These are phyloP conservation scores for Ceraclea dissimilis DNA, from an alignment of 2,888 invertebrate genomes.

Conservation along the genomic window DNA sequence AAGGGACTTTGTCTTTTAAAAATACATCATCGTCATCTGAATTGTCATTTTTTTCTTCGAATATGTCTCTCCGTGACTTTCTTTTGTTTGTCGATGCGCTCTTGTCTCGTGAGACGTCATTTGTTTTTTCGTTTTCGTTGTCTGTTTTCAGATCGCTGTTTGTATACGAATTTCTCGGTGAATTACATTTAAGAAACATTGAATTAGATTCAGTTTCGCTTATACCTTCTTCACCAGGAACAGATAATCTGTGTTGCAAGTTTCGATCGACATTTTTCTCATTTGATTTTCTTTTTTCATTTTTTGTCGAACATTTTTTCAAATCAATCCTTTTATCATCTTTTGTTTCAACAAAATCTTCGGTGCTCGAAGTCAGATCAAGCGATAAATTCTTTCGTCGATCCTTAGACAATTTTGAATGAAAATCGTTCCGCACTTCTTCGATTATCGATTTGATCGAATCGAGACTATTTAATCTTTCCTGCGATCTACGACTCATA, in stretches of 20 bases:
- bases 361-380: constrained; percentile 35
- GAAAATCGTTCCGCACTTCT: constrained; percentile 29
- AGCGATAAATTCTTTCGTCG: constrained; percentile 31
- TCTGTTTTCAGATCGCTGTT: not conserved
- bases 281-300: no score
- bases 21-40: constrained; percentile 19
- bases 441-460: constrained; percentile 31
- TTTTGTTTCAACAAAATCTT: constrained; percentile 19
- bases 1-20: not conserved
- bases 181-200: constrained; percentile 21
- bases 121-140: not conserved
- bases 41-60: constrained; percentile 5
- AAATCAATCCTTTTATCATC: not conserved
- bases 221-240: not conserved
- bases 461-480: constrained; percentile 23
- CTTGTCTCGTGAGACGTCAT: not conserved
- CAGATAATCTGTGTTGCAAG: no score
- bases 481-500: constrained; percentile 6
- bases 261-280: no score
- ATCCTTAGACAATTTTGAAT: constrained; percentile 24
- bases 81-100: not conserved
- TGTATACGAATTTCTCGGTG: constrained; percentile 19
- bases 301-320: no score
- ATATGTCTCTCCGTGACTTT: not conserved
- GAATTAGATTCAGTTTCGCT: constrained; percentile 7